These are phyloP conservation scores for Drosophila buzzatii DNA, from an alignment of 2,888 invertebrate genomes.

Conservation along the genomic window DNA sequence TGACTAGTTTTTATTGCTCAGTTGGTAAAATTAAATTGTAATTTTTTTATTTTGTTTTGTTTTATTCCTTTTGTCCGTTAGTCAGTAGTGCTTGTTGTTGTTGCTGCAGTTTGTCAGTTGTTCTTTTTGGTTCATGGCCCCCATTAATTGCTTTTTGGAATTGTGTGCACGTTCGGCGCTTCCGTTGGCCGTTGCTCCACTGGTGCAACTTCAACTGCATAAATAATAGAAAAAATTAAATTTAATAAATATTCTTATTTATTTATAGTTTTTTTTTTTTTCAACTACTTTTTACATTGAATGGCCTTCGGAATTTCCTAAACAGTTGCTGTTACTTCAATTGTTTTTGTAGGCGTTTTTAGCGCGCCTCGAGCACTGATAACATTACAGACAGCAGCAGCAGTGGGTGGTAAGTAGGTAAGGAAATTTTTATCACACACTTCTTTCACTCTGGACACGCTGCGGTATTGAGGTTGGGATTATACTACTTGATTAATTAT, in stretches of 20 bases:
- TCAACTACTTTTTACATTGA: slow-evolving; percentile 34
- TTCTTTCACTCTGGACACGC: slow-evolving; percentile 28
- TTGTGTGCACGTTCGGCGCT: slow-evolving; percentile 61
- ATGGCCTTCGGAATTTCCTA: slow-evolving; percentile 62
- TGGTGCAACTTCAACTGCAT: slow-evolving; percentile 31
- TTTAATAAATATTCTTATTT: slow-evolving; percentile 33
- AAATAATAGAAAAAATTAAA: slow-evolving; percentile 31
- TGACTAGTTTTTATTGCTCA: slow-evolving; percentile 72
- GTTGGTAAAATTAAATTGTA: slow-evolving; percentile 27
- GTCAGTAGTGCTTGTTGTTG: slow-evolving; percentile 31
- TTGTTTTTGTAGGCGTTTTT: slow-evolving; percentile 54
- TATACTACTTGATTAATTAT: background rate
- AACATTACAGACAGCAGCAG: slow-evolving; percentile 55
- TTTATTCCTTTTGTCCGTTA: slow-evolving; percentile 30
- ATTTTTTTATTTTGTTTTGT: background rate
- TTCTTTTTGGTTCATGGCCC: slow-evolving; percentile 64
- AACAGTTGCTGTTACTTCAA: slow-evolving; percentile 15
- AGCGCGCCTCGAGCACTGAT: slow-evolving; percentile 67
- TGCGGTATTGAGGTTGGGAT: background rate
- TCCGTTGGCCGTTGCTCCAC: slow-evolving; percentile 41
- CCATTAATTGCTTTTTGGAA: slow-evolving; percentile 58
- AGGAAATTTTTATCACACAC: slow-evolving; percentile 39
- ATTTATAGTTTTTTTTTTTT: slow-evolving; percentile 37
- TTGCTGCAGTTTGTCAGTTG: slow-evolving; percentile 27
- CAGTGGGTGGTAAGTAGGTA: slow-evolving; percentile 45